These are phyloP conservation scores for Lepidurus packardi DNA, from an alignment of 1,140 invertebrate species.

Conservation along the genomic window DNA sequence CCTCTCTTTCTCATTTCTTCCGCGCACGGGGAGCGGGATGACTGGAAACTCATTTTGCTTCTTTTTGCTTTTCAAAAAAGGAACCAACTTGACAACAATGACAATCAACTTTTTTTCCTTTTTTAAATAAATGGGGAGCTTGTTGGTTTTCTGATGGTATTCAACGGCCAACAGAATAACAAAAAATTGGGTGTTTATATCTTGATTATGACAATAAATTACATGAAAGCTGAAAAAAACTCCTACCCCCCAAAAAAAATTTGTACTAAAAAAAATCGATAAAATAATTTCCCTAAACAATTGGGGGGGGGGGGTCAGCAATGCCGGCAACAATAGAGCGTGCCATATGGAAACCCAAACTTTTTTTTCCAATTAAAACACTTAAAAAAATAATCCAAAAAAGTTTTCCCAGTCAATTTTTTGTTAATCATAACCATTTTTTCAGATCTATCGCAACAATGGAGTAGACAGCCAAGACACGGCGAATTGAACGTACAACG, in stretches of 20 bases:
- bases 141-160: neutral
- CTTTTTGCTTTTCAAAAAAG: neutral
- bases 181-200: neutral
- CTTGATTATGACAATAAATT: conserved; percentile 16
- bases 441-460: conserved; percentile 1
- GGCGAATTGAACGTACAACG: neutral
- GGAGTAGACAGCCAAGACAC: neutral
- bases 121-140: neutral
- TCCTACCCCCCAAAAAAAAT: neutral
- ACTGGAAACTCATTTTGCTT: neutral
- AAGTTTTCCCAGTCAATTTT: neutral
- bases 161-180: neutral
- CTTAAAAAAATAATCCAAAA: too few relatives aligned
- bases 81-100: neutral
- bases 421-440: neutral
- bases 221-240: neutral
- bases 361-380: neutral
- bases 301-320: neutral
- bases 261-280: neutral
- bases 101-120: neutral
- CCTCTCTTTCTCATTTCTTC: neutral
- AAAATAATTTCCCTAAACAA: neutral
- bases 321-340: neutral
- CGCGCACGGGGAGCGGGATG: neutral
- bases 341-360: neutral